Conservation (phyloP, 2,888 invertebrate species). For the Plebejus anna region DNA sequence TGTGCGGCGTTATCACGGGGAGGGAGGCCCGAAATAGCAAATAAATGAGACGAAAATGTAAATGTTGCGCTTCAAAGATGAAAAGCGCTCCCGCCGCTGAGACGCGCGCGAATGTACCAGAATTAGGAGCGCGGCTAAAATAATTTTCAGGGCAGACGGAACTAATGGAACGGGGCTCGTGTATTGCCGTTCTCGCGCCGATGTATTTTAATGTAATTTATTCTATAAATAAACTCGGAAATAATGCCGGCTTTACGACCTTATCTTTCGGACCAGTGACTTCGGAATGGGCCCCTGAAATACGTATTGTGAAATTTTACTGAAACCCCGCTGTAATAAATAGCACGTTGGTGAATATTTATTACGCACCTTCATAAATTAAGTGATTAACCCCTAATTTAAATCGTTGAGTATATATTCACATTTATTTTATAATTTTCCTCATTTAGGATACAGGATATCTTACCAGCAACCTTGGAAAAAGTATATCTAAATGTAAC, state of each 20-base stretch:
- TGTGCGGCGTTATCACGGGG: conserved; percentile 53
- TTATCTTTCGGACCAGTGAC: conserved; percentile 24
- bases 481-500: neutral
- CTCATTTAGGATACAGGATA: no score
- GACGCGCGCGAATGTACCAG: conserved; percentile 78
- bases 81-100: conserved; percentile 75
- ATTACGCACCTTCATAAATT: neutral
- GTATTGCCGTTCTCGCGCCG: conserved; percentile 29
- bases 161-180: conserved; percentile 41
- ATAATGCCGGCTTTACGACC: conserved; percentile 21
- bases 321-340: neutral
- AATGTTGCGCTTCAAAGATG: conserved; percentile 79
- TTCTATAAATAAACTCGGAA: conserved; percentile 26
- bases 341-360: neutral
- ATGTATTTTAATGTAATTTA: conserved; percentile 30
- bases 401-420: neutral
- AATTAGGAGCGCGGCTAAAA: conserved; percentile 74
- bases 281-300: conserved; percentile 7
- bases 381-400: neutral
- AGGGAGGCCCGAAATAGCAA: conserved; percentile 74
- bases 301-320: conserved; percentile 3
- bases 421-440: neutral
- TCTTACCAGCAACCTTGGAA: no score
- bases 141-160: conserved; percentile 74
- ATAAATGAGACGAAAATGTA: conserved; percentile 81